Conservation (phyloP, 2,888 invertebrate species). For the Patella ulyssiponensis region DNA sequence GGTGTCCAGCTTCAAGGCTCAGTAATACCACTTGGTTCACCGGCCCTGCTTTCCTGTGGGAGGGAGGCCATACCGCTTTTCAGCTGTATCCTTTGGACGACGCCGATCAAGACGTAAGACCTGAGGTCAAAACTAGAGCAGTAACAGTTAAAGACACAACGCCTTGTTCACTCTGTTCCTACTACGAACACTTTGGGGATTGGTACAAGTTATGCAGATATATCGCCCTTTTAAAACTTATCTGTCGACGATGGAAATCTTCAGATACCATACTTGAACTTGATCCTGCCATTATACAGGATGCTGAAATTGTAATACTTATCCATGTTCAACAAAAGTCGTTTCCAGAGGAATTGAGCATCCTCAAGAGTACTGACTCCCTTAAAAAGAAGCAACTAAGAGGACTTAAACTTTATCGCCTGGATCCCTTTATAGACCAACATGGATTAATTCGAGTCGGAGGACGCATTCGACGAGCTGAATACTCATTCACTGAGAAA, state of each 20-base stretch:
- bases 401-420: neutral
- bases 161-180: too few relatives aligned
- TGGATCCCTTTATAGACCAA: neutral
- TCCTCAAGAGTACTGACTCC: neutral
- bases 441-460: constrained; percentile 4
- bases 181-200: too few relatives aligned
- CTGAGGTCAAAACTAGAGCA: too few relatives aligned
- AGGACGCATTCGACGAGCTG: neutral
- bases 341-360: neutral
- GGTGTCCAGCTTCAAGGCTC: neutral
- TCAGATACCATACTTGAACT: neutral
- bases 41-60: neutral
- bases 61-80: too few relatives aligned
- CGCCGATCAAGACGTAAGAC: too few relatives aligned
- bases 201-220: too few relatives aligned
- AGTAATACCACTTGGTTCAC: neutral
- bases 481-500: neutral
- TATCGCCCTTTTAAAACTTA: too few relatives aligned
- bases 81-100: too few relatives aligned
- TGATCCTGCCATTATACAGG: neutral
- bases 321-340: neutral
- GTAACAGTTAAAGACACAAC: too few relatives aligned
- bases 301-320: neutral
- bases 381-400: neutral
- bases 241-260: too few relatives aligned